A percentile compares a stretch with the other conserved stretches of the same genome.
Evolutionary conservation across 2,113 vertebrate species (phyloP).

Genomic region (Taxidea taxus): DNA sequence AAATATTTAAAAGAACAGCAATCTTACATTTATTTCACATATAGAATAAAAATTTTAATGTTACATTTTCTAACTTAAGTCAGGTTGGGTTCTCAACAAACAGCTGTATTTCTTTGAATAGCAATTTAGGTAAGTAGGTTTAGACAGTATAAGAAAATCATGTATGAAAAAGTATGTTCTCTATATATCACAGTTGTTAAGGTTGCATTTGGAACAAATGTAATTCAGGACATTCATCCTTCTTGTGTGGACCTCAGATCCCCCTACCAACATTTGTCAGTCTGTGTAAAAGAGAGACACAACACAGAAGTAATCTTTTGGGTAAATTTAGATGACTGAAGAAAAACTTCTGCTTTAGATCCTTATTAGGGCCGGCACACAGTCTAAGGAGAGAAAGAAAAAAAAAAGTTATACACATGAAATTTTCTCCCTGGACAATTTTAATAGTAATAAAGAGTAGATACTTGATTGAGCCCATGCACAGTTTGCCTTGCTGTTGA

Average conservation of each 20-base stretch:
- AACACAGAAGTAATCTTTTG: neutral
- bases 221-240: neutral
- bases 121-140: neutral
- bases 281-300: neutral
- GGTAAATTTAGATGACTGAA: constrained; percentile 1
- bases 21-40: neutral
- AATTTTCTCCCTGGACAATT: neutral
- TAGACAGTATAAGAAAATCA: neutral
- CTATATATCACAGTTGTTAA: neutral
- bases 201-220: neutral
- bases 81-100: neutral
- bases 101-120: neutral
- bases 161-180: neutral
- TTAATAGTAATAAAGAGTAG: neutral
- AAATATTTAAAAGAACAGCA: constrained; percentile 22
- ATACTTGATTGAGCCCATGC: rapidly evolving
- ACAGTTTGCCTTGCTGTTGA: neutral
- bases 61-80: neutral
- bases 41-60: neutral
- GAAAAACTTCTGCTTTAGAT: neutral
- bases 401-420: neutral
- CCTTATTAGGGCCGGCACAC: neutral
- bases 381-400: constrained; percentile 55
- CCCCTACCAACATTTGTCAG: neutral
- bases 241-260: neutral